A percentile compares a stretch with the other conserved stretches of the same genome.
Evolutionary conservation across 2,797 vertebrate species (phyloP).

Genomic region (Enteromius mattozi): DNA sequence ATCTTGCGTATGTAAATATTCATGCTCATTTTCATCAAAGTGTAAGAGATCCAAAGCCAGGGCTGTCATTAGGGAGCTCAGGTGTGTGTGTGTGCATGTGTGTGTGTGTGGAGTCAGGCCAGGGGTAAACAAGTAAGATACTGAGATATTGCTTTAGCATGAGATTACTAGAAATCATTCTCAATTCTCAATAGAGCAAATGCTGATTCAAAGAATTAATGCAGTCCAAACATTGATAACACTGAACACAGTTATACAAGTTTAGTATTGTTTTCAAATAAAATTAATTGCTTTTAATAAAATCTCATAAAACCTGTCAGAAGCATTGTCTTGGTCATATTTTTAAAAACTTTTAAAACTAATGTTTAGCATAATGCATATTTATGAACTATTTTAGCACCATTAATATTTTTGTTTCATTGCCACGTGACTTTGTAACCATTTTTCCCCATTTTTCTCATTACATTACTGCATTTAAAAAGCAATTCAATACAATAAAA

Average conservation of each 20-base stretch:
- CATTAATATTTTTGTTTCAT: neutral
- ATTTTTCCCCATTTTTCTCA: too few relatives aligned
- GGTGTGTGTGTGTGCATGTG: constrained; percentile 59
- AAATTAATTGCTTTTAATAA: neutral
- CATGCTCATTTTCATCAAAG: constrained; percentile 67
- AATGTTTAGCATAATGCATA: neutral
- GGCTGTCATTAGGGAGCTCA: constrained; percentile 58
- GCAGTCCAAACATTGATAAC: neutral
- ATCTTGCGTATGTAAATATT: constrained; percentile 71
- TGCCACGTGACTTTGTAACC: too few relatives aligned
- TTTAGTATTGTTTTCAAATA: neutral
- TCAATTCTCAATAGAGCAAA: neutral
- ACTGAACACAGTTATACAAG: neutral
- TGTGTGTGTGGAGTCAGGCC: neutral
- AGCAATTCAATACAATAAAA: neutral
- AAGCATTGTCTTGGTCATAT: neutral
- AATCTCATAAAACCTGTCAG: neutral
- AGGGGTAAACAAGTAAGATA: neutral
- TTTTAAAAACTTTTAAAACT: neutral
- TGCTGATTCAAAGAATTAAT: neutral
- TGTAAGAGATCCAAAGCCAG: constrained; percentile 57
- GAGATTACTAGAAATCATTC: constrained; percentile 7
- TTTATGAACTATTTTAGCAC: neutral
- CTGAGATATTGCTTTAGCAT: constrained; percentile 7
- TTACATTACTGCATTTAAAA: too few relatives aligned